These are phyloP conservation scores for Wiebesia pumilae DNA, from an alignment of 1,140 invertebrate species.

Conservation along the genomic window DNA sequence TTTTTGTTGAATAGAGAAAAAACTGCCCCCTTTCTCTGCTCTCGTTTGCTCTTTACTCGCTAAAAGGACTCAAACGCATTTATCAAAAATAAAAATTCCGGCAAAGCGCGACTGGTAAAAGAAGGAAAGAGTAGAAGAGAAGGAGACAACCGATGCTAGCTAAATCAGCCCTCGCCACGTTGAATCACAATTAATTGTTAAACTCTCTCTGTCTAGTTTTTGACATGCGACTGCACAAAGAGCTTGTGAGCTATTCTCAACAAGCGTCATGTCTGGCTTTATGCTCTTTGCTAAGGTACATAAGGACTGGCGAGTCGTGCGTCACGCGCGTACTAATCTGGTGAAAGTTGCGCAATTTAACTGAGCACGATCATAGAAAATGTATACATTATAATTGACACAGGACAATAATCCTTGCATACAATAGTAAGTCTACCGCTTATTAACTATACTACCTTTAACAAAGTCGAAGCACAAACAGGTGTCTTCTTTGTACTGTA, in stretches of 20 bases:
- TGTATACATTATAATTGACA: not conserved
- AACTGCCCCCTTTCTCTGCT: not conserved
- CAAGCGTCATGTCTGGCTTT: not conserved
- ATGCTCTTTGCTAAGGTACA: not conserved
- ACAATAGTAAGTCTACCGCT: not conserved
- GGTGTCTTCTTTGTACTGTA: too few species aligned
- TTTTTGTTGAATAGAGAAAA: constrained; percentile 22
- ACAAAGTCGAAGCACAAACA: not conserved
- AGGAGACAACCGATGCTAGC: not conserved
- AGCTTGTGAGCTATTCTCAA: not conserved
- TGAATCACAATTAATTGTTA: constrained; percentile 20
- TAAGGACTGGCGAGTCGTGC: not conserved
- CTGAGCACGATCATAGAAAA: not conserved
- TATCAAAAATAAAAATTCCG: constrained; percentile 30
- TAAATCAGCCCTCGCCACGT: not conserved
- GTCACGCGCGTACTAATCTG: not conserved
- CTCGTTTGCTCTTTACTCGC: not conserved
- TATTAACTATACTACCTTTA: not conserved
- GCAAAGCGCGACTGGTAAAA: not conserved
- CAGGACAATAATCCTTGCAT: not conserved
- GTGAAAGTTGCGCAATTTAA: not conserved
- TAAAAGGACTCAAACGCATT: constrained; percentile 22
- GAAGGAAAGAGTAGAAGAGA: not conserved
- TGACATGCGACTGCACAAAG: not conserved
- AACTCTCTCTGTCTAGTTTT: constrained; percentile 16